These are phyloP conservation scores for Polylopha cassiicola DNA, from an alignment of 2,888 invertebrate genomes.

Conservation along the genomic window DNA sequence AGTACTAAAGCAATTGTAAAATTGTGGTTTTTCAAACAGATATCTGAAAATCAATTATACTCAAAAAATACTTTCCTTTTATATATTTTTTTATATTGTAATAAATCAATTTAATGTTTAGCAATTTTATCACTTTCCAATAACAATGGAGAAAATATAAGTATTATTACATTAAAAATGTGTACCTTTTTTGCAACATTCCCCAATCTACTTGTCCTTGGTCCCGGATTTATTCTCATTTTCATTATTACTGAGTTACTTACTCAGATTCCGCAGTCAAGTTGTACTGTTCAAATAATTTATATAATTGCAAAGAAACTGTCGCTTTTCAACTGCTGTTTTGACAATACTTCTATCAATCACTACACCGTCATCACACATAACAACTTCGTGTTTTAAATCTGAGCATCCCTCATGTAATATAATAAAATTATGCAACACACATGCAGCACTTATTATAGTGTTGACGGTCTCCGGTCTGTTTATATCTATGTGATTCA, in stretches of 20 bases:
- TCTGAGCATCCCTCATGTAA: conserved; percentile 57
- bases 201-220: too few species aligned
- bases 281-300: conserved; percentile 53
- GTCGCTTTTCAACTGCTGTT: conserved; percentile 59
- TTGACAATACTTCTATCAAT: conserved; percentile 58
- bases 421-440: conserved; percentile 64
- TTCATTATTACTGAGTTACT: too few species aligned
- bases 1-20: conserved; percentile 33
- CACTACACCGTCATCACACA: conserved; percentile 56
- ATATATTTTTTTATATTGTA: conserved; percentile 54
- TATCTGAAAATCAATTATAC: conserved; percentile 15
- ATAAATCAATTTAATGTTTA: conserved; percentile 47
- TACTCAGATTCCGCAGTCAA: too few species aligned
- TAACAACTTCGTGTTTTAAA: conserved; percentile 55
- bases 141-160: conserved; percentile 57
- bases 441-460: conserved; percentile 57
- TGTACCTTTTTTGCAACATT: conserved; percentile 34
- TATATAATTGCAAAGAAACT: conserved; percentile 67
- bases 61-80: conserved; percentile 32
- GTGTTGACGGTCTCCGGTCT: conserved; percentile 49
- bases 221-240: too few species aligned
- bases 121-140: conserved; percentile 50
- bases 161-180: conserved; percentile 48
- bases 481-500: conserved; percentile 53
- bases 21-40: conserved; percentile 21